Conservation (phyloP, 2,888 invertebrate genomes). For the Oegoconia quadripuncta region DNA sequence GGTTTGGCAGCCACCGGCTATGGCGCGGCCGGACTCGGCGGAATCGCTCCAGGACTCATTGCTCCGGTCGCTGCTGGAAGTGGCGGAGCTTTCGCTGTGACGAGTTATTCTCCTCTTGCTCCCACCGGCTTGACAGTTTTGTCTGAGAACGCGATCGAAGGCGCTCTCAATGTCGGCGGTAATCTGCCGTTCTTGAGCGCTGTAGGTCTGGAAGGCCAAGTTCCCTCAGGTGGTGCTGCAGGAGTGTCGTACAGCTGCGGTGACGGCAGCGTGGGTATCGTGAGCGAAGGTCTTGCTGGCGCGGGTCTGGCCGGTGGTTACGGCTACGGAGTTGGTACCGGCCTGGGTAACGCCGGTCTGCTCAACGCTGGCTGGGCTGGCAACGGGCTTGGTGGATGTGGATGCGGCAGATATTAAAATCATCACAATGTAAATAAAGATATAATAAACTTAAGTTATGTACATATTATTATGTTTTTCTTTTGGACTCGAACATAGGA, state of each 20-base stretch:
- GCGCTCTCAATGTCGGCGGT: slow-evolving; percentile 24
- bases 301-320: no score
- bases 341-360: no score
- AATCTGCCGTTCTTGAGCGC: slow-evolving; percentile 29
- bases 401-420: no score
- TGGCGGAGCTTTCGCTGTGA: slow-evolving; percentile 25
- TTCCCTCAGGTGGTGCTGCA: no score
- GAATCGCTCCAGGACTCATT: background rate
- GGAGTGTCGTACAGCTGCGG: no score
- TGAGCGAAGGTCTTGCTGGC: slow-evolving; percentile 14
- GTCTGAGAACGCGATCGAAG: slow-evolving; percentile 26
- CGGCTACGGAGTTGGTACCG: no score
- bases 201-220: slow-evolving; percentile 23
- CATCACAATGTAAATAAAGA: no score
- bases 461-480: no score
- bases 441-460: no score
- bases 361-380: no score
- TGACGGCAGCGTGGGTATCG: slow-evolving; percentile 26
- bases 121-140: slow-evolving; percentile 21
- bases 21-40: background rate
- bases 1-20: background rate
- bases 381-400: no score
- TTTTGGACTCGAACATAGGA: no score
- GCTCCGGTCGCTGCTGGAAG: slow-evolving; percentile 8
- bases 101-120: slow-evolving; percentile 21